Conservation (phyloP, 2,888 invertebrate genomes). For the Cephus pygmeus region DNA sequence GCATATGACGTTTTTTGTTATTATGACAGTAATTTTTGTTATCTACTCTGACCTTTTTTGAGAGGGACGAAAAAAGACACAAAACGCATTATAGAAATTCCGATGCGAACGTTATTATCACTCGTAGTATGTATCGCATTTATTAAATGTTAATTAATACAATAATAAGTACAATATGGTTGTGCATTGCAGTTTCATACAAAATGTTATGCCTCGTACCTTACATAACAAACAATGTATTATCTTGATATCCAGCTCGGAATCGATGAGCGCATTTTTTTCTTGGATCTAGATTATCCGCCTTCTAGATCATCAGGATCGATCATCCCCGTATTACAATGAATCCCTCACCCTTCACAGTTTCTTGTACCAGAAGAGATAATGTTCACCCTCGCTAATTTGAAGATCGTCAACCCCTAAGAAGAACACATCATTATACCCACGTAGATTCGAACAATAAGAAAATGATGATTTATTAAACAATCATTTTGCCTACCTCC, state of each 20-base stretch:
- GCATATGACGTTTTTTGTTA: too few species aligned
- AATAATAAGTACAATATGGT: constrained; percentile 60
- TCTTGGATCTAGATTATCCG: background rate
- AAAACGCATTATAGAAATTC: constrained; percentile 17
- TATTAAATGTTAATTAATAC: constrained; percentile 54
- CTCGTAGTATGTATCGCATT: constrained; percentile 44
- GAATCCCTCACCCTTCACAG: constrained; percentile 67
- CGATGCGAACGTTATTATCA: constrained; percentile 5
- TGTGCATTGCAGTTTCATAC: constrained; percentile 65
- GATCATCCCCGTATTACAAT: background rate
- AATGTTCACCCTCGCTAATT: constrained; percentile 89
- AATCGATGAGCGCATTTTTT: constrained; percentile 26
- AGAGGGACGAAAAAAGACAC: background rate
- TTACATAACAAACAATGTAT: constrained; percentile 41
- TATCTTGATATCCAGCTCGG: constrained; percentile 22
- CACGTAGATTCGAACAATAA: background rate
- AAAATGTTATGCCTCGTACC: constrained; percentile 58
- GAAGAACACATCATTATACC: constrained; percentile 52
- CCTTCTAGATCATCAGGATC: background rate
- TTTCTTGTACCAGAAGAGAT: constrained; percentile 93
- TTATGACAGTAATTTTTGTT: background rate
- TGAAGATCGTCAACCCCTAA: constrained; percentile 87
- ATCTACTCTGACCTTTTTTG: background rate
- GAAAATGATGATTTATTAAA: constrained; percentile 6
- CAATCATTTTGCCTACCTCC: constrained; percentile 74